phyloP scores from a whole-genome alignment of 2,113 vertebrate species.

The Actenoides hombroni region DNA sequence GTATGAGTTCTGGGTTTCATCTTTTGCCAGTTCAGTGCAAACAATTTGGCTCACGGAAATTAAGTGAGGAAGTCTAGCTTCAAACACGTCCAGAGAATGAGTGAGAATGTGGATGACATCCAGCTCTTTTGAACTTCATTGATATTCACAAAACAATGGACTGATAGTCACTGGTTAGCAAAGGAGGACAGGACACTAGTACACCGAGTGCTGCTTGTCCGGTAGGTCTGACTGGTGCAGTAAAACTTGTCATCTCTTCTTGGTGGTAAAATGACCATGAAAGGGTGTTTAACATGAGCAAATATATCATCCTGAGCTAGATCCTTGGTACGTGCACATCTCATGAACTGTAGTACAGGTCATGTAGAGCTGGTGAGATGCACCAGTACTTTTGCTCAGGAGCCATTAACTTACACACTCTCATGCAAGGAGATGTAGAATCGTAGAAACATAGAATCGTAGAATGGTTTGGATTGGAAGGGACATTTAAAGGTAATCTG shows the following conservation, averaged over 20 bases:
- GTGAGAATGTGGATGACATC: conserved; percentile 17
- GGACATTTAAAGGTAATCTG: not conserved
- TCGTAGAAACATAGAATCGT: not conserved
- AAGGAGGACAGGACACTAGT: not conserved
- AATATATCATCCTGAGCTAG: not conserved
- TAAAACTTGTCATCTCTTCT: not conserved
- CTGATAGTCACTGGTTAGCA: not conserved
- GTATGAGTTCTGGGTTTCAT: conserved; percentile 30
- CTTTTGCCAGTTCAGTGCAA: conserved; percentile 46
- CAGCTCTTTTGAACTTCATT: not conserved
- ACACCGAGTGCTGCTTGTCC: not conserved
- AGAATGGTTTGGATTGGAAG: not conserved
- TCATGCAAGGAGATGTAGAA: not conserved
- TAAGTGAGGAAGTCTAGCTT: not conserved
- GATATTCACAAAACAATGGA: not conserved
- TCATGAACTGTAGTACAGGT: not conserved
- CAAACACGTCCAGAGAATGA: not conserved
- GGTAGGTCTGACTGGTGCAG: not conserved
- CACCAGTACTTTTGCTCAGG: not conserved
- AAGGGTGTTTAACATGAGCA: not conserved
- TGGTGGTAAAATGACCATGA: not conserved
- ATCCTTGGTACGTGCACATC: rapidly evolving
- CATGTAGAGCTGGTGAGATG: not conserved
- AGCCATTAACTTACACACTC: not conserved
- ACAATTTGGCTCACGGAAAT: conserved; percentile 27